Conservation (phyloP, 2,888 invertebrate species). For the Sinotaia quadrata region DNA sequence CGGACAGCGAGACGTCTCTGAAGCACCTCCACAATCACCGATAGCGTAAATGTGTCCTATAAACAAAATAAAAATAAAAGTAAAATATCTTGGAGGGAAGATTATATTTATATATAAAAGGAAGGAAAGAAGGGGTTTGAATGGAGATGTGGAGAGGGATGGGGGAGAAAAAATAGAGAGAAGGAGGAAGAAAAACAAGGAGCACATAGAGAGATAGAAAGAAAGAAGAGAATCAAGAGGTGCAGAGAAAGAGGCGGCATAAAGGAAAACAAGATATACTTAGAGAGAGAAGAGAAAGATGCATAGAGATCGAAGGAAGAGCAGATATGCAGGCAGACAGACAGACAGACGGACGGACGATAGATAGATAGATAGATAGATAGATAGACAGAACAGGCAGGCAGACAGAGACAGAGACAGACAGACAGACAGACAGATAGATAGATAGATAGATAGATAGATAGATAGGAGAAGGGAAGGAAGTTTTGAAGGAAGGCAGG, state of each 20-base stretch:
- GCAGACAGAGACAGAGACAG: too few relatives aligned
- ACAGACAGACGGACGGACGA: neutral
- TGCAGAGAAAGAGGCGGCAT: too few relatives aligned
- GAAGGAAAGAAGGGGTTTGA: neutral
- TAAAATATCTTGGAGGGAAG: neutral
- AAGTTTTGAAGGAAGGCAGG: neutral
- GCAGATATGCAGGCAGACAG: neutral
- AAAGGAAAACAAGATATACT: too few relatives aligned
- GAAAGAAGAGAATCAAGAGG: too few relatives aligned
- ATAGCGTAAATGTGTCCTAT: slow-evolving; percentile 79
- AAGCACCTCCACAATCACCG: slow-evolving; percentile 81
- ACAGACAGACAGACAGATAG: neutral
- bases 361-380: neutral
- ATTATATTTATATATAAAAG: neutral
- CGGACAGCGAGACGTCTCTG: slow-evolving; percentile 74
- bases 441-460: neutral
- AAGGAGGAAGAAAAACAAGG: neutral
- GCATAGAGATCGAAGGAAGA: too few relatives aligned
- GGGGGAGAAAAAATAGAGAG: neutral
- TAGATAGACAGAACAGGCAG: neutral
- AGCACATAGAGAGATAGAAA: neutral
- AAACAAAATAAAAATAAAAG: neutral
- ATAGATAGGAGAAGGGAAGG: neutral
- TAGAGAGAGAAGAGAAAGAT: too few relatives aligned
- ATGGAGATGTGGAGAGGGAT: neutral